A percentile compares a stretch with the other conserved stretches of the same genome.
These are phyloP conservation scores for Ochlodes sylvanus DNA, from an alignment of 2,888 invertebrate genomes.

Conservation along the genomic window DNA sequence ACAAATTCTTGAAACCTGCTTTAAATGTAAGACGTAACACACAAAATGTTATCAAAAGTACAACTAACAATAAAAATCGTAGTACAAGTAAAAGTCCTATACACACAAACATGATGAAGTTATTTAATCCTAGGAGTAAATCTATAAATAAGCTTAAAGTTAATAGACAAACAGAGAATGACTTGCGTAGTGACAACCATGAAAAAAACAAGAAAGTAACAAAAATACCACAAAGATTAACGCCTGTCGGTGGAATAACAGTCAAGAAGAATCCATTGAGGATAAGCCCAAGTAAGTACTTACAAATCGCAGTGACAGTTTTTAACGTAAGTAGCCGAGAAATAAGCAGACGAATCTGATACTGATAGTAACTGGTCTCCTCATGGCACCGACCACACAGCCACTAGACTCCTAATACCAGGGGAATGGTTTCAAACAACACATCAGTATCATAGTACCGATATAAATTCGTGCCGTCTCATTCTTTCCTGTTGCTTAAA, in stretches of 20 bases:
- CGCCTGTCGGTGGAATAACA: conserved; percentile 34
- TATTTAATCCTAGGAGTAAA: conserved; percentile 17
- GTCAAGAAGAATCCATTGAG: conserved; percentile 51
- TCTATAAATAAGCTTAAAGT: neutral
- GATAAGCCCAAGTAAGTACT: conserved; percentile 65
- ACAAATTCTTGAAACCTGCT: neutral
- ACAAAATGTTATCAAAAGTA: neutral
- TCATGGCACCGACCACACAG: too few species aligned
- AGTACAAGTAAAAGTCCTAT: conserved; percentile 8
- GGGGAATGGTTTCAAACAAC: too few species aligned
- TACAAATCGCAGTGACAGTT: neutral
- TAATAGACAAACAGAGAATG: neutral
- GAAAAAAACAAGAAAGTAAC: conserved; percentile 39
- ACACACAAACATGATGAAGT: neutral
- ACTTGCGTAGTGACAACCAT: neutral
- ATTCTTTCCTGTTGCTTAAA: too few species aligned
- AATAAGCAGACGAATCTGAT: too few species aligned
- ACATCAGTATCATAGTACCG: too few species aligned
- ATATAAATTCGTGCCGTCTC: too few species aligned
- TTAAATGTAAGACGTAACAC: neutral
- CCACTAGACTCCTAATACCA: too few species aligned
- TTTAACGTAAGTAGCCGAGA: too few species aligned
- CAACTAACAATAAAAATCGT: neutral
- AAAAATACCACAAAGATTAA: conserved; percentile 60
- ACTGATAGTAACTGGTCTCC: too few species aligned